Base-by-base conservation (phyloP, 2,888 invertebrate species). In the Ctena decussata region DNA sequence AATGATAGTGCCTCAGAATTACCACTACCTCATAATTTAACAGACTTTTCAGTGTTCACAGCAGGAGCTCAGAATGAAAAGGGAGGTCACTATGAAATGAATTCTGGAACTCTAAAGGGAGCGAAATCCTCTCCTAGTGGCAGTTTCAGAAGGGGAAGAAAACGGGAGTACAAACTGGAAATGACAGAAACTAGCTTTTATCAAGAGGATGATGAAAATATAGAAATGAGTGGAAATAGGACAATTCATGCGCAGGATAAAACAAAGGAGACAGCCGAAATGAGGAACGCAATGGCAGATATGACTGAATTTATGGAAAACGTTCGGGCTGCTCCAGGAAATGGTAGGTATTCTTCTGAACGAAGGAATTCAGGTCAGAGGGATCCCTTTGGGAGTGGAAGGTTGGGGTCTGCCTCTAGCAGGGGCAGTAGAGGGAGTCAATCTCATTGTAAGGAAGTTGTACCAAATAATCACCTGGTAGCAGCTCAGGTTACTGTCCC, bases 1-100 rank as follows among this genome's bases (percentile, higher is more conserved):
- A 87, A 87, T 37, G 82, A 88, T 73, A 89, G 85, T 73, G 80
- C 89, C 49, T 83, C 89, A 11, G 91, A 91, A 60, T 81, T 88
- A 3, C 87, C 87, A 27, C 80, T 90, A 79, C 90, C 90, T 80
- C 83, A 85, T 30, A 80, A 82, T 21, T 27, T 87, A 24, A 87
- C 92, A 53, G 92, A 94, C 79, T 93, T 92, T 77, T 91, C 93
- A 21, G 89, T 93, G 30, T 94, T 94, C 76, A 90, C 93, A 27
- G 92, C 93, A 24, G 80, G 79, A n/a, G 74, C 81, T 46, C 49
- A 69, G n/a, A 77, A n/a, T 37, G 32, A 46, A 24, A 80, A 72
- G 78, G 88, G 72, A 71, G 80, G 77, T 32, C 82, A 82, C 69
- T 79, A 79, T 46, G 85, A 82, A 6, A 32, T 46, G 8, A 80